phyloP scores from a whole-genome alignment of 2,888 invertebrate species.

The Petrophora chlorosata region DNA sequence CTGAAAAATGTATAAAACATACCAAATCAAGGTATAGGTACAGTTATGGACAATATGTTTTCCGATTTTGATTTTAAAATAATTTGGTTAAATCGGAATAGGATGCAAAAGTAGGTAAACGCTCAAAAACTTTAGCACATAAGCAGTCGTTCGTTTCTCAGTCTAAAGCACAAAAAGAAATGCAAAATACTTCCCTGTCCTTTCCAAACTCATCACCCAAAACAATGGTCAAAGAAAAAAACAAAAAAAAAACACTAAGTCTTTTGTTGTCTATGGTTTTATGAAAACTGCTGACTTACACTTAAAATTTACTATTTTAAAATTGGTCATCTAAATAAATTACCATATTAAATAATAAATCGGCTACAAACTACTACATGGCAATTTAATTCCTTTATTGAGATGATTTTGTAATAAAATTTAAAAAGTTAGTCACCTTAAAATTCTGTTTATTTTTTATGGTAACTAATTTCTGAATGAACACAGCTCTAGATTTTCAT shows the following conservation, averaged over 20 bases:
- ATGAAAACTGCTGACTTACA: too few species aligned
- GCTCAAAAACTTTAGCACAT: constrained; percentile 70
- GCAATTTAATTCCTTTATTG: too few species aligned
- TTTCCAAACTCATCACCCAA: not conserved
- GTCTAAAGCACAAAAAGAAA: constrained; percentile 64
- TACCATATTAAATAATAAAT: too few species aligned
- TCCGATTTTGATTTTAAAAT: constrained; percentile 12
- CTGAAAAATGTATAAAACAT: constrained; percentile 2
- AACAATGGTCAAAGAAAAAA: constrained; percentile 7
- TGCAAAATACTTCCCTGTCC: constrained; percentile 59
- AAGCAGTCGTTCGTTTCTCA: constrained; percentile 64
- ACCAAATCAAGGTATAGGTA: constrained; percentile 9
- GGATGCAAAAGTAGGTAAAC: constrained; percentile 40
- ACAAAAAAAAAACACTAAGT: not conserved
- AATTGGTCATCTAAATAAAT: too few species aligned
- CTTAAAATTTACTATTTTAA: too few species aligned
- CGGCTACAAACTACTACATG: too few species aligned
- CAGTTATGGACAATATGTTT: not conserved
- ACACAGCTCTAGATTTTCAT: too few species aligned
- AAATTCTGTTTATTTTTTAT: too few species aligned
- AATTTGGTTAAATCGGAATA: constrained; percentile 34
- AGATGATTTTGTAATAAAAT: too few species aligned
- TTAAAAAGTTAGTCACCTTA: too few species aligned
- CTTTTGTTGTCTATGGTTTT: not conserved
- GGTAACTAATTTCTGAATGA: too few species aligned